A percentile compares a stretch with the other conserved stretches of the same genome.
These are phyloP conservation scores for Butastur rufipennis DNA, from an alignment of 2,113 vertebrate species.

Conservation along the genomic window DNA sequence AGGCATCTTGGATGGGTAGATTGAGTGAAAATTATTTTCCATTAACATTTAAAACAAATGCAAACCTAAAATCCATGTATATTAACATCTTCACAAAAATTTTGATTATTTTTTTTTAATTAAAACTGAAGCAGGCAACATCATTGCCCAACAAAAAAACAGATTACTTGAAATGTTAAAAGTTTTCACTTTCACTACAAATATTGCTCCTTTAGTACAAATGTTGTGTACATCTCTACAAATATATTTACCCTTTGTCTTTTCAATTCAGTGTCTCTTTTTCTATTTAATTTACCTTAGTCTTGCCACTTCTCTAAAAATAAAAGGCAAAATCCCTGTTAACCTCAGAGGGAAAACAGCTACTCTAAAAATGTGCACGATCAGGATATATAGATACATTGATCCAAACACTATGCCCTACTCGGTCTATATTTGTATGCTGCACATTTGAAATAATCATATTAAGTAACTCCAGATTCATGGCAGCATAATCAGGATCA, in stretches of 20 bases:
- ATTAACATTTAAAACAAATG: not conserved
- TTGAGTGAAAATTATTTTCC: not conserved
- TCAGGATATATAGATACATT: not conserved
- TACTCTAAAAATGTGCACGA: not conserved
- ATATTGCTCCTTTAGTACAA: not conserved
- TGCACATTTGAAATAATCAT: not conserved
- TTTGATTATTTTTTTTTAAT: not conserved
- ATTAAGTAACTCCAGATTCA: not conserved
- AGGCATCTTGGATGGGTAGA: not conserved
- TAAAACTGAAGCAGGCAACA: not conserved
- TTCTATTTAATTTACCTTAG: not conserved
- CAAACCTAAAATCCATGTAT: not conserved
- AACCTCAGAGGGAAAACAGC: not conserved
- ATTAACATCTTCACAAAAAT: not conserved
- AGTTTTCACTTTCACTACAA: not conserved
- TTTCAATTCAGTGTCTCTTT: not conserved
- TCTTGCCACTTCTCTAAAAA: not conserved
- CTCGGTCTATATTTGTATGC: not conserved
- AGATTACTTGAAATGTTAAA: not conserved
- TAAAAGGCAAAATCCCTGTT: not conserved
- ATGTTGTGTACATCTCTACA: not conserved
- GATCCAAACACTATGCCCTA: not conserved
- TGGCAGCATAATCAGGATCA: not conserved
- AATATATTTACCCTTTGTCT: not conserved
- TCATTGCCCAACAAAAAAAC: not conserved